These are phyloP conservation scores for Dromococcyx pavoninus DNA, from an alignment of 2,797 vertebrate species.

Conservation along the genomic window DNA sequence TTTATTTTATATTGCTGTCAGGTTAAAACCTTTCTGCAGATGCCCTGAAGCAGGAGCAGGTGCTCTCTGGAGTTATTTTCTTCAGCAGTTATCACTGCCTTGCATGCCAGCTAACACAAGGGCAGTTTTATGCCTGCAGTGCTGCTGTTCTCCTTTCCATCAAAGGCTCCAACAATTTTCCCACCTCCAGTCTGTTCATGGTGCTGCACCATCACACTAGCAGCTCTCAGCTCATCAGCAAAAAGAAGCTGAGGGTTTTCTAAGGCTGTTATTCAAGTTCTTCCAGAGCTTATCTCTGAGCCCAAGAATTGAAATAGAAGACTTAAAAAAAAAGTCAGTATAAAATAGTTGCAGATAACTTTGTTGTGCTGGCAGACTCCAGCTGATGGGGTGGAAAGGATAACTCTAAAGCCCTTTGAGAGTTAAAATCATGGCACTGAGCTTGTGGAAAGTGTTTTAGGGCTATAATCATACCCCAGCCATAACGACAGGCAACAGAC, in stretches of 20 bases:
- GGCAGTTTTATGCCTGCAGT: neutral
- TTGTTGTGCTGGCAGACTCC: neutral
- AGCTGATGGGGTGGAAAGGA: neutral
- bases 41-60: neutral
- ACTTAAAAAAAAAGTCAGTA: neutral
- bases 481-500: neutral
- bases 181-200: neutral
- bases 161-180: neutral
- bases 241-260: neutral
- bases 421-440: neutral
- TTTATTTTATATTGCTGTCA: neutral
- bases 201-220: neutral
- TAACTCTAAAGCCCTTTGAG: neutral
- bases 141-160: neutral
- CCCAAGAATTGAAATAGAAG: neutral
- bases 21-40: neutral
- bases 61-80: neutral
- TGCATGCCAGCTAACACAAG: rapidly evolving
- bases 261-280: neutral
- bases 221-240: neutral
- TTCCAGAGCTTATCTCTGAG: neutral
- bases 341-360: neutral
- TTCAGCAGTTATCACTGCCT: neutral
- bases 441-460: neutral
- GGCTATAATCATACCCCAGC: neutral